A percentile compares a stretch with the other conserved stretches of the same genome.
phyloP scores from a whole-genome alignment of 2,797 vertebrate genomes.

The Pangasius larnaudii region DNA sequence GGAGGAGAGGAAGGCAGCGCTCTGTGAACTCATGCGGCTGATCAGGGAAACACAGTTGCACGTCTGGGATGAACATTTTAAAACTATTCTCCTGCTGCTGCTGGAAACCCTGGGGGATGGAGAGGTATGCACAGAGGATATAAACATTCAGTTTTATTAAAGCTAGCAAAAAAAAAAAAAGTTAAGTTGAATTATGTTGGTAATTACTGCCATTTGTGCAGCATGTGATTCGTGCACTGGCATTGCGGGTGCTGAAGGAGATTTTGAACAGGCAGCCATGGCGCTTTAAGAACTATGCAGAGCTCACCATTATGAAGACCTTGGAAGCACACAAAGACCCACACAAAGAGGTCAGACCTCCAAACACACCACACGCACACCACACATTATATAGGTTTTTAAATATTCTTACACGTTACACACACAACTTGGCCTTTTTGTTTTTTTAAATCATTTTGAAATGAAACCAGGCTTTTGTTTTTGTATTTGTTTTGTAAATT shows the following conservation, averaged over 20 bases:
- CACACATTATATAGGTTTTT: neutral
- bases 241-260: slow-evolving; percentile 91
- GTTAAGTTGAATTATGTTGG: neutral
- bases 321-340: slow-evolving; percentile 96
- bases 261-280: slow-evolving; percentile 93
- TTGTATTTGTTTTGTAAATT: neutral
- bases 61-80: slow-evolving; percentile 98
- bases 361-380: neutral
- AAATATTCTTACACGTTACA: neutral
- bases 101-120: slow-evolving; percentile 95
- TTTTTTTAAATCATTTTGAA: neutral
- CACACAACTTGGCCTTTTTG: neutral
- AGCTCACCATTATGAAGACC: slow-evolving; percentile 97
- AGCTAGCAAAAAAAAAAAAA: neutral
- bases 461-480: neutral
- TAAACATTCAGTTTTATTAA: neutral
- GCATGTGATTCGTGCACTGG: slow-evolving; percentile 94
- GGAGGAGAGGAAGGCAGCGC: slow-evolving; percentile 92
- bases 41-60: slow-evolving; percentile 92
- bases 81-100: slow-evolving; percentile 93
- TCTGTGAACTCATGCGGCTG: slow-evolving; percentile 90
- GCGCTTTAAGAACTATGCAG: slow-evolving; percentile 97
- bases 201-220: slow-evolving; percentile 60
- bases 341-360: slow-evolving; percentile 87
- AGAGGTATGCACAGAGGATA: slow-evolving; percentile 78